Evolutionary conservation across 2,888 invertebrate species (phyloP), one percentile per base, ranked within the genome.

Genomic region (Sinodicranocentrus sp.): DNA sequence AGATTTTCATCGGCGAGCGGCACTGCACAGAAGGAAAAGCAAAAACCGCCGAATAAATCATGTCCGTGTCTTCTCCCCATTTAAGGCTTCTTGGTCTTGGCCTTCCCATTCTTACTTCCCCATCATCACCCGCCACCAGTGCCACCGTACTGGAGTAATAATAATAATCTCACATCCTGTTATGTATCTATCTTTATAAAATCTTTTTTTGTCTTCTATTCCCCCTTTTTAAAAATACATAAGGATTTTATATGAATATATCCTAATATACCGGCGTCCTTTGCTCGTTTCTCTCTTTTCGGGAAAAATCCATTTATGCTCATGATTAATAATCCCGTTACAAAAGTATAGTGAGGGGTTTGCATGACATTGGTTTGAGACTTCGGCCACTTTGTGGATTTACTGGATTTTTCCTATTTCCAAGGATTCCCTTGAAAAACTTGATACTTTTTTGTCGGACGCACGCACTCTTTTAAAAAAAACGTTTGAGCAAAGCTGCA

Each of bases 131-230:
- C 17, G 44, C 17, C 44, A 10, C 43, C 23, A 67, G 21, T 23
- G 13, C 17, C 43, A 43, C 15, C 33, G 19, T 19, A 19, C 19
- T 6, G n/a, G 17, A 17, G 57, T 25, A 57, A 57, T 57, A 68
- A 43, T 52, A 33, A 71, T 70, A 71, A 71, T 71, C 71, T 63
- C 71, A 54, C 71, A 71, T 68, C 48, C 68, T n/a, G n/a, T n/a
- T n/a, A n/a, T n/a, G n/a, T n/a, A n/a, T n/a, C n/a, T n/a, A n/a
- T n/a, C n/a, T n/a, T n/a, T n/a, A n/a, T n/a, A n/a, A n/a, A n/a
- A n/a, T n/a, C n/a, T n/a, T n/a, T n/a, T n/a, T n/a, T n/a, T n/a
- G n/a, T n/a, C n/a, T n/a, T n/a, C n/a, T n/a, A n/a, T n/a, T n/a
- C n/a, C n/a, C n/a, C n/a, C n/a, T n/a, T n/a, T n/a, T n/a, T n/a